Conservation (phyloP, 2,113 vertebrate genomes). For the Vombatus ursinus region DNA sequence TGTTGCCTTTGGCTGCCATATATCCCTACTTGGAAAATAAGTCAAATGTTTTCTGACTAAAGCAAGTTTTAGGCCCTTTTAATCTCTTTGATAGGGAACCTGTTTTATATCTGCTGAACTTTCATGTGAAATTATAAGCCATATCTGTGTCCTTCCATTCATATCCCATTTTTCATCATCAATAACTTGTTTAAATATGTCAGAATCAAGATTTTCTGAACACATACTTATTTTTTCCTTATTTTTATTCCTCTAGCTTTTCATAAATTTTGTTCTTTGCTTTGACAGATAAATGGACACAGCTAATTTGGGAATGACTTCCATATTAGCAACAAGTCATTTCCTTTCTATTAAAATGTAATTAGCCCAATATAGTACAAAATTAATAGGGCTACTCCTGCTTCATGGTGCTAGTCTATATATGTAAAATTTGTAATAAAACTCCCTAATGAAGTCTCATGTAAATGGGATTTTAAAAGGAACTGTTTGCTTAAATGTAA, state of each 20-base stretch:
- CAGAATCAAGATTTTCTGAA: neutral
- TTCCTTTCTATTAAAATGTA: neutral
- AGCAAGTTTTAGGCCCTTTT: neutral
- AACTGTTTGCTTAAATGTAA: neutral
- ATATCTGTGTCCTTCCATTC: neutral
- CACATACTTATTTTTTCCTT: neutral
- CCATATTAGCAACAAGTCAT: neutral
- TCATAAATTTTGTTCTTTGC: neutral
- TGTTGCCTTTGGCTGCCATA: neutral
- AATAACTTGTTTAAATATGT: neutral
- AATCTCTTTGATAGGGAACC: neutral
- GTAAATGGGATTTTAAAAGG: neutral
- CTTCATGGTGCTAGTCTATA: neutral
- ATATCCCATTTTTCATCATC: neutral
- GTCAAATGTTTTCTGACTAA: neutral
- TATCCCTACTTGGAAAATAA: neutral
- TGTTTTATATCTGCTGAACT: neutral
- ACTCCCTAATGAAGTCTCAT: neutral
- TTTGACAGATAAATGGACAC: neutral
- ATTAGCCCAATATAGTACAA: neutral
- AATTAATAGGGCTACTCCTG: neutral
- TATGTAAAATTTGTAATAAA: constrained; percentile 22
- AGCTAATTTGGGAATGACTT: neutral
- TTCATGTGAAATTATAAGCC: neutral
- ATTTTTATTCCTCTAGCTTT: neutral